Evolutionary conservation across 2,797 vertebrate genomes (phyloP), one percentile per base, ranked within the genome.

Genomic region (Neosalanx taihuensis): DNA sequence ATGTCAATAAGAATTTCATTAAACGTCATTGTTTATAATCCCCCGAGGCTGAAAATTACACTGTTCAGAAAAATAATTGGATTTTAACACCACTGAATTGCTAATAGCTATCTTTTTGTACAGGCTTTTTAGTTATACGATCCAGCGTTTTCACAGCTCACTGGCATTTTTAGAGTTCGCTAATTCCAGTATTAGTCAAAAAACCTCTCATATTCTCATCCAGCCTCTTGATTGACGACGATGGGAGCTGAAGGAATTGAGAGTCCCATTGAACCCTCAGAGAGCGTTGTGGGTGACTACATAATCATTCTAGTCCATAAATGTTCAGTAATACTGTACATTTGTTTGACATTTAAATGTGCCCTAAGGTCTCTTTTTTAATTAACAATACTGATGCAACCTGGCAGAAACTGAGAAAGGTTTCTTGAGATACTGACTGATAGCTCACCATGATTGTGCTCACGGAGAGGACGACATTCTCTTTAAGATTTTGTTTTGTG

Each of bases 31-130:
- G 69, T 77, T 77, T 76, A 66, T 71, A 77, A 69, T 74, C 70
- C 67, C 67, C 53, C 49, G n/a, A 56, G 46, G 71, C 67, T 77
- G 80, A 79, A 82, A 79, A 77, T 82, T 70, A 72, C 72, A 67
- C 77, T 64, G 65, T 72, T 79, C 65, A 64, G 68, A 76, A 66
- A 62, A 75, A 72, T 79, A 79, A 77, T 79, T 81, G 73, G 77
- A 79, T 81, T 81, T 77, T 70, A 75, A 73, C 75, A 68, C 66
- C 59, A 74, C 41, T 76, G 73, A 82, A 64, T 75, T 72, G 70
- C 64, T 70, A 77, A 72, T 73, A 73, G 68, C 64, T 62, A 67
- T 59, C 64, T 63, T 65, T 82, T 70, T 75, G 66, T 49, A 56
- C 35, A 56, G 61, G 37, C 72, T 71, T 77, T 75, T 68, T 61